Evolutionary conservation across 2,113 vertebrate species (phyloP), one percentile per base, ranked within the genome.

Genomic region (Engraulis encrasicolus): DNA sequence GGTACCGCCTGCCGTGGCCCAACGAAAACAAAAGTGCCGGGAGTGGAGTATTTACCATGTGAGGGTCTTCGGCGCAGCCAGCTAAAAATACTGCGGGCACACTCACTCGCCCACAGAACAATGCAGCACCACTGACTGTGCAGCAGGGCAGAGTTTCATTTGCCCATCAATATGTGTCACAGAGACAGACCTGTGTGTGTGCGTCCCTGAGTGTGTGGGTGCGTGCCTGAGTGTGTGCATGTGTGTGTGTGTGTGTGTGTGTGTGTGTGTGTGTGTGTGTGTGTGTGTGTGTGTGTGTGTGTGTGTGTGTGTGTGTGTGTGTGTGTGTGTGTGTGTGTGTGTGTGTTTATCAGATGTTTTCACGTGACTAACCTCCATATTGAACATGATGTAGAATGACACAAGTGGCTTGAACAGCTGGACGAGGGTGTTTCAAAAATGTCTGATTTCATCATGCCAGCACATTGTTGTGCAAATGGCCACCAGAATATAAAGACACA

Each of bases 71-170:
- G 81, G 87, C 90, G 91, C 87, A 85, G 83, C 85, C 89, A 84
- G 90, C 91, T 92, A 92, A 92, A 93, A 93, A 95, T 92, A 93
- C 83, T 83, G 50, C 89, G 91, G 71, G 82, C 86, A 86, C n/a
- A n/a, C n/a, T n/a, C 88, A 11, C n/a, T 66, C 23, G 90, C 84
- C 83, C 84, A 89, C 86, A 79, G 82, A 92, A 94, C 93, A 93
- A 90, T 91, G 89, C 50, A 14, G 82, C 83, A 90, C 90, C 86
- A 92, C 88, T 86, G 91, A 87, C 87, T 81, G 83, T 89, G 88
- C 1, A 71, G 88, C 89, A 81, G 80, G 85, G 78, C 50, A 50
- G 88, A 87, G 85, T 86, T 87, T 93, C 86, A 87, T 82, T 89
- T 83, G 79, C 79, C 78, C 86, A 90, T 89, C 86, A 85, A 86